Percentiles rank a stretch among this genome's conserved stretches.
phyloP scores from a whole-genome alignment of 2,888 invertebrate species.

The Coelopa pilipes region DNA sequence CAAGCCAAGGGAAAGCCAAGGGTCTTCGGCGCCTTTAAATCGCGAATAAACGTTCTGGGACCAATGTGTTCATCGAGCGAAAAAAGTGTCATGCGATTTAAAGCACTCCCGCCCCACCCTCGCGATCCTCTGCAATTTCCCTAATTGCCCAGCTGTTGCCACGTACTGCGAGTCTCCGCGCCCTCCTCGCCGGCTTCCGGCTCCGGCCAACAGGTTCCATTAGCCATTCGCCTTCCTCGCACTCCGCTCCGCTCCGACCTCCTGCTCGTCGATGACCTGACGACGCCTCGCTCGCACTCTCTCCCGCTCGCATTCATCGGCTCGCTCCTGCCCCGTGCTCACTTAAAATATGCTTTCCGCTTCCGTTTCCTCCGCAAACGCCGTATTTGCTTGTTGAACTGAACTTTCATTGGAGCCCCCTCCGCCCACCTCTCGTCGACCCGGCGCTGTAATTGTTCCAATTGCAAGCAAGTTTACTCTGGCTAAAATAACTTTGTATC shows the following conservation, averaged over 20 bases:
- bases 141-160: not conserved
- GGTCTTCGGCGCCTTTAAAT: no score
- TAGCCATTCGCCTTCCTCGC: not conserved
- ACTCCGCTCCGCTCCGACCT: not conserved
- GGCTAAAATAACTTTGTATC: constrained; percentile 19
- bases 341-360: constrained; percentile 26
- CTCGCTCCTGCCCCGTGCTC: constrained; percentile 3
- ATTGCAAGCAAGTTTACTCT: constrained; percentile 12
- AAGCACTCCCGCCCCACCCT: no score
- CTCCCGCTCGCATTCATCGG: not conserved
- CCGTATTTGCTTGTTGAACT: constrained; percentile 27
- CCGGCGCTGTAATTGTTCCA: not conserved
- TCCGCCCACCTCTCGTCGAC: not conserved
- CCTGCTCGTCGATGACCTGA: no score
- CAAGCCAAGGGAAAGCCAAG: no score
- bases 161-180: not conserved
- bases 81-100: no score
- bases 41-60: no score
- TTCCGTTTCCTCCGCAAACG: not conserved
- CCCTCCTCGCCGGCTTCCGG: not conserved
- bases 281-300: not conserved
- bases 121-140: no score
- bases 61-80: no score
- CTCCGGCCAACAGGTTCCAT: not conserved
- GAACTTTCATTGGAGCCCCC: not conserved